Evolutionary conservation across 2,888 invertebrate genomes (phyloP).

Genomic region (Digitonthophagus gazella): DNA sequence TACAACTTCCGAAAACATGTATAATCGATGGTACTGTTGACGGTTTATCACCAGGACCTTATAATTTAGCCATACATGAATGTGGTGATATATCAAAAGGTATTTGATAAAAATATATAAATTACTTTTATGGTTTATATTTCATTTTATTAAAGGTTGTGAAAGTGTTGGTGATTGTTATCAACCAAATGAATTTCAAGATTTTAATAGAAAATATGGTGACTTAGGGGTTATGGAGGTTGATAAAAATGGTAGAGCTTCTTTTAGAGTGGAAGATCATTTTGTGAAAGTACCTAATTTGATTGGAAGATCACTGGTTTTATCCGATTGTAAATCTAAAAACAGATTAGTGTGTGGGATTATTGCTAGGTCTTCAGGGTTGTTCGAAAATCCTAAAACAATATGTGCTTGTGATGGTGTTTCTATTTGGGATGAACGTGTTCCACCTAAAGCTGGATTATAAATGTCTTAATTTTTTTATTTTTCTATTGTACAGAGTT

Average conservation of each 20-base stretch:
- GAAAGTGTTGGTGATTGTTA: slow-evolving; percentile 56
- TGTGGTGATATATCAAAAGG: slow-evolving; percentile 71
- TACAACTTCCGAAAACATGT: slow-evolving; percentile 61
- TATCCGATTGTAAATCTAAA: slow-evolving; percentile 63
- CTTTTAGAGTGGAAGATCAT: slow-evolving; percentile 62
- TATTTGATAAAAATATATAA: slow-evolving; percentile 14
- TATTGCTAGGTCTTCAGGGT: slow-evolving; percentile 83
- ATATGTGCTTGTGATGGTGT: slow-evolving; percentile 90
- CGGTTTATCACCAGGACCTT: slow-evolving; percentile 65
- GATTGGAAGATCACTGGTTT: slow-evolving; percentile 75
- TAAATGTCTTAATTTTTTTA: no score
- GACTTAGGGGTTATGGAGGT: slow-evolving; percentile 66
- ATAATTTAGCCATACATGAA: slow-evolving; percentile 65
- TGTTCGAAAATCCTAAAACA: slow-evolving; percentile 82
- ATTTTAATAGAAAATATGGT: slow-evolving; percentile 62
- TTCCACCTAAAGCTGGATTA: slow-evolving; percentile 52
- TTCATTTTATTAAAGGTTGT: slow-evolving; percentile 47
- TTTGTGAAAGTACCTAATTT: slow-evolving; percentile 68
- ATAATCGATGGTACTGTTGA: slow-evolving; percentile 84
- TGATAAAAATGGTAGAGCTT: slow-evolving; percentile 61
- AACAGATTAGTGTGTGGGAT: slow-evolving; percentile 78
- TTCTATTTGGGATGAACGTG: slow-evolving; percentile 83
- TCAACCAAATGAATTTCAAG: slow-evolving; percentile 51
- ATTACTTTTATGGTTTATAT: slow-evolving; percentile 4
- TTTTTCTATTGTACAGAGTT: no score